These are phyloP conservation scores for Eilema griseolum DNA, from an alignment of 2,888 invertebrate species.

Conservation along the genomic window DNA sequence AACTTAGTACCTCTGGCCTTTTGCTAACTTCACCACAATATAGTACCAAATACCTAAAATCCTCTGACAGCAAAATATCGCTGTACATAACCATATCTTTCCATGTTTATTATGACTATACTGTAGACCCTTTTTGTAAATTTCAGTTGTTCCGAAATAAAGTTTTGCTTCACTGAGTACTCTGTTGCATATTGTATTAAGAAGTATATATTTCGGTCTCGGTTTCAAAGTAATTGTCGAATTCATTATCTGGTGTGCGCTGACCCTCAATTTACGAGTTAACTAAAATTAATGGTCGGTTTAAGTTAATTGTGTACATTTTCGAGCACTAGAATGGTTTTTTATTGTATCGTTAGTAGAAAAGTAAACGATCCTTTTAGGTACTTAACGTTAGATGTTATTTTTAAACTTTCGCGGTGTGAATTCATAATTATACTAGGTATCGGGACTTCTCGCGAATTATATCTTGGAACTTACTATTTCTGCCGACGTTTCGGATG, in stretches of 20 bases:
- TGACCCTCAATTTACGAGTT: slow-evolving; percentile 30
- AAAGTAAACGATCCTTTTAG: slow-evolving; percentile 27
- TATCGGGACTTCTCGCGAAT: no score
- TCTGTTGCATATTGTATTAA: neutral
- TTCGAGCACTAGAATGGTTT: slow-evolving; percentile 30
- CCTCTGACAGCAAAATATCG: neutral
- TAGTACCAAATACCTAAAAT: slow-evolving; percentile 7
- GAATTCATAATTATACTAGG: no score
- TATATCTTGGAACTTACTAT: no score
- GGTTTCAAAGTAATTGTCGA: slow-evolving; percentile 18
- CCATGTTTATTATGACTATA: slow-evolving; percentile 1
- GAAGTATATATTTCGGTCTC: neutral
- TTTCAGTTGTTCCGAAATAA: neutral
- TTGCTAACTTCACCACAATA: slow-evolving; percentile 9
- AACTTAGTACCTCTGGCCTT: neutral
- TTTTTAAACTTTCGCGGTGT: no score
- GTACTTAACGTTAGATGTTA: no score
- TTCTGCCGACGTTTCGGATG: no score
- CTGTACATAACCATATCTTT: slow-evolving; percentile 15
- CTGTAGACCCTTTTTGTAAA: slow-evolving; percentile 3
- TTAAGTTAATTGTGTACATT: slow-evolving; percentile 29
- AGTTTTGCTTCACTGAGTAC: neutral
- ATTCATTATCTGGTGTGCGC: slow-evolving; percentile 27
- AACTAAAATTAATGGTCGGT: slow-evolving; percentile 33
- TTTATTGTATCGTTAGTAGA: slow-evolving; percentile 18